Evolutionary conservation across 1,140 invertebrate genomes (phyloP).

Genomic region (Coptotermes formosanus): DNA sequence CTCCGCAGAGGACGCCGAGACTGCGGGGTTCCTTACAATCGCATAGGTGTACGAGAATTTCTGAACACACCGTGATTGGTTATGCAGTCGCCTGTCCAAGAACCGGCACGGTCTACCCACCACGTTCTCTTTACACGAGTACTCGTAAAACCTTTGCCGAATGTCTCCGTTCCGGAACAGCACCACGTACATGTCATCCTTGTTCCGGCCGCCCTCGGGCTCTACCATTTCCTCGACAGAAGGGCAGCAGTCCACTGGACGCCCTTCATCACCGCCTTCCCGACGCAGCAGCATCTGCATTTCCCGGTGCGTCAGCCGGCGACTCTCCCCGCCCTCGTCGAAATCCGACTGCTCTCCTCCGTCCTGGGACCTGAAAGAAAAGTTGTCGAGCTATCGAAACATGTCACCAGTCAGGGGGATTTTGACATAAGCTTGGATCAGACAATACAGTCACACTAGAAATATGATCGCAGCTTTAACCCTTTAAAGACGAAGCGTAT

Average conservation of each 20-base stretch:
- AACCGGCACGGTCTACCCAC: constrained; percentile 67
- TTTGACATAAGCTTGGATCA: too few relatives aligned
- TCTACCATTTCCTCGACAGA: constrained; percentile 72
- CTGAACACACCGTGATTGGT: constrained; percentile 75
- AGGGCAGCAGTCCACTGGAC: constrained; percentile 75
- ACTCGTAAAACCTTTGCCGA: constrained; percentile 70
- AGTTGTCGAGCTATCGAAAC: too few relatives aligned
- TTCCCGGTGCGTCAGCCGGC: constrained; percentile 52
- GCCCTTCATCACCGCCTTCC: constrained; percentile 56
- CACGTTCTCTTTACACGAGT: constrained; percentile 70
- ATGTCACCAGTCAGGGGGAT: too few relatives aligned
- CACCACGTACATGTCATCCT: constrained; percentile 67
- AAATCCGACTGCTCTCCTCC: not conserved
- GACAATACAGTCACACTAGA: too few relatives aligned
- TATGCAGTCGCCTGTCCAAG: constrained; percentile 65
- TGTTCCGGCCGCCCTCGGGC: constrained; percentile 72
- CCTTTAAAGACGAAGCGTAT: too few relatives aligned
- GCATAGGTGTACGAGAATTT: constrained; percentile 84
- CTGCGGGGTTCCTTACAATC: constrained; percentile 55
- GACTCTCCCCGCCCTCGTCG: constrained; percentile 33
- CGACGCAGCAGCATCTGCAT: constrained; percentile 61
- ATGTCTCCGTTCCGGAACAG: constrained; percentile 68
- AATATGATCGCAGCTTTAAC: too few relatives aligned
- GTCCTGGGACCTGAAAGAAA: constrained; percentile 11
- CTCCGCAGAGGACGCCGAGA: constrained; percentile 39